These are phyloP conservation scores for Spodoptera picta DNA, from an alignment of 2,888 invertebrate genomes.

Conservation along the genomic window DNA sequence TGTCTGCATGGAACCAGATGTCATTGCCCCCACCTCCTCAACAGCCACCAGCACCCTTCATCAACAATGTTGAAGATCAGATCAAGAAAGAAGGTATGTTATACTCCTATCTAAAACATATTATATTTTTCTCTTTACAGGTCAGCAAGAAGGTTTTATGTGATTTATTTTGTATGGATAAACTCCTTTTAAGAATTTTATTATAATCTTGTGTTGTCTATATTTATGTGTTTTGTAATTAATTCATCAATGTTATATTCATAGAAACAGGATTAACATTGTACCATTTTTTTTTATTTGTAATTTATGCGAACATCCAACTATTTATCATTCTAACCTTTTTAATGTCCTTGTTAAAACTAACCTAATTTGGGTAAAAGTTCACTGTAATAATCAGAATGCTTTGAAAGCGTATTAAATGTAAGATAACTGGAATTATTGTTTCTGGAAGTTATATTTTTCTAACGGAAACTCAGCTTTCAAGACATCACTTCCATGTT, in stretches of 20 bases:
- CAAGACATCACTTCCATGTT: no score
- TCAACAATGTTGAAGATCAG: conserved; percentile 81
- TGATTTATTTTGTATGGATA: background rate
- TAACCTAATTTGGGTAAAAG: no score
- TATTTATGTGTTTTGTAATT: background rate
- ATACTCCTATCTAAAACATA: background rate
- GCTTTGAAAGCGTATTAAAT: no score
- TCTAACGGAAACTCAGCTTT: no score
- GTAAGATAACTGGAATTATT: no score
- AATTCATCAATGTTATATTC: background rate
- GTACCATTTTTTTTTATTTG: conserved; percentile 5
- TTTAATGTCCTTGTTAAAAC: conserved; percentile 2
- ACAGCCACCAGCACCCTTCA: conserved; percentile 65
- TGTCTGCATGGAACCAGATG: conserved; percentile 81
- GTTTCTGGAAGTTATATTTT: no score
- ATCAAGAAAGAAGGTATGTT: conserved; percentile 86
- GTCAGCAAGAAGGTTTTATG: background rate
- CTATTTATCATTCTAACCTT: conserved; percentile 20
- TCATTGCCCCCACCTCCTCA: conserved; percentile 74
- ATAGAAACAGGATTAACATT: background rate
- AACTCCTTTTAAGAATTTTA: background rate
- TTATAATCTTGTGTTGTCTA: conserved; percentile 1
- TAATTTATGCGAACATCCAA: conserved; percentile 8
- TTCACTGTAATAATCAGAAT: no score
- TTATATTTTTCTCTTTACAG: conserved; percentile 22